Conservation (phyloP, 2,797 vertebrate species). For the Nannoperca obscura region DNA sequence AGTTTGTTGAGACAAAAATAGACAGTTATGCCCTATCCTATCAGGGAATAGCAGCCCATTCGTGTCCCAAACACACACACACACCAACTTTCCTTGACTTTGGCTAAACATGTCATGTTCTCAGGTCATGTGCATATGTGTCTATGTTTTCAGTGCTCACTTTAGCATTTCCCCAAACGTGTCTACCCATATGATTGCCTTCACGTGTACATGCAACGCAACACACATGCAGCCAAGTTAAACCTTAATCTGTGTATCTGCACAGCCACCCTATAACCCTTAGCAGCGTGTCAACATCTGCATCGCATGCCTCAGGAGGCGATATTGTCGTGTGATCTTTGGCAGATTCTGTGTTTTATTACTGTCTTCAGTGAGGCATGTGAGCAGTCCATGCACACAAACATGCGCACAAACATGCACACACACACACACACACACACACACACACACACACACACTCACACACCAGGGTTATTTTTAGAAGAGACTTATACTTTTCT, state of each 20-base stretch:
- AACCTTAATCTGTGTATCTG: conserved; percentile 54
- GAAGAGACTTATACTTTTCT: conserved; percentile 53
- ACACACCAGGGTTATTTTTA: conserved; percentile 70
- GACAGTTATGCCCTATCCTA: conserved; percentile 2
- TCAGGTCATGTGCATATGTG: neutral
- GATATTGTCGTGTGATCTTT: conserved; percentile 51
- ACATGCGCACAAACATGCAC: conserved; percentile 25
- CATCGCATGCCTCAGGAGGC: conserved; percentile 34
- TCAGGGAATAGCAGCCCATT: conserved; percentile 13
- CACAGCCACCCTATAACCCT: conserved; percentile 25
- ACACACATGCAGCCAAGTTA: conserved; percentile 34
- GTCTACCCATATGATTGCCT: conserved; percentile 22
- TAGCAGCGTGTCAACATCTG: conserved; percentile 60
- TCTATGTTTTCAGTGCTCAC: conserved; percentile 21
- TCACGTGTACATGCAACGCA: conserved; percentile 21
- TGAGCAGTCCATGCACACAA: conserved; percentile 27
- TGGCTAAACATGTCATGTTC: conserved; percentile 2
- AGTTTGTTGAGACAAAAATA: conserved; percentile 51
- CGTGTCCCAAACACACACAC: neutral
- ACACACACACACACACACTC: conserved; percentile 39
- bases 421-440: conserved; percentile 40
- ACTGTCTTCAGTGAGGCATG: conserved; percentile 59
- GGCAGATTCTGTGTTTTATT: conserved; percentile 65
- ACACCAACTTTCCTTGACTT: conserved; percentile 8
- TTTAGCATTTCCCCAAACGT: conserved; percentile 13